A percentile compares a stretch with the other conserved stretches of the same genome.
Conservation (phyloP, 2,888 invertebrate species). For the Xanthorhoe spadicearia region DNA sequence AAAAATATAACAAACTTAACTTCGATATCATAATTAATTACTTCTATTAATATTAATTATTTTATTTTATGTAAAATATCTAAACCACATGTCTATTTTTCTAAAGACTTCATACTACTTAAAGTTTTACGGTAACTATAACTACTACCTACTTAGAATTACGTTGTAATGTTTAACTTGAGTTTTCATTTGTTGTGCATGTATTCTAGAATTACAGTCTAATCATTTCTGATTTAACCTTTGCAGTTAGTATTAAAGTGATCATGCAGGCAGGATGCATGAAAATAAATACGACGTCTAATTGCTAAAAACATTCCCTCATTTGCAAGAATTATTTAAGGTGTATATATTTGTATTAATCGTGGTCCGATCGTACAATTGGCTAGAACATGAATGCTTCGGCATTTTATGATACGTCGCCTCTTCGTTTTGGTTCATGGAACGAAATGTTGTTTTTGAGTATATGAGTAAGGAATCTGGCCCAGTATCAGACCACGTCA, state of each 20-base stretch:
- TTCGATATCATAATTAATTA: slow-evolving; percentile 43
- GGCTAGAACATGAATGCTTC: too few relatives aligned
- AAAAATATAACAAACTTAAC: slow-evolving; percentile 62
- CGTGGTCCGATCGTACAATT: too few relatives aligned
- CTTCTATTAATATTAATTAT: slow-evolving; percentile 60
- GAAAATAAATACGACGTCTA: slow-evolving; percentile 9
- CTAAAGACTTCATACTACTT: slow-evolving; percentile 55
- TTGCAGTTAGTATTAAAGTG: not conserved
- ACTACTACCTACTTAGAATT: slow-evolving; percentile 29
- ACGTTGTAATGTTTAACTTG: slow-evolving; percentile 29
- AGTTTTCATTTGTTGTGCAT: slow-evolving; percentile 1
- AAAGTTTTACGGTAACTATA: slow-evolving; percentile 45
- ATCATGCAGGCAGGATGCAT: slow-evolving; percentile 8
- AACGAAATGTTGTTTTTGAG: too few relatives aligned
- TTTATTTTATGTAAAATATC: slow-evolving; percentile 65
- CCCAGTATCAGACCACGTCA: too few relatives aligned
- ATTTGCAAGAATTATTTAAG: slow-evolving; percentile 37
- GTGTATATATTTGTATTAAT: too few relatives aligned
- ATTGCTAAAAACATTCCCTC: slow-evolving; percentile 28
- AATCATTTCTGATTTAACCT: not conserved
- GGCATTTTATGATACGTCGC: too few relatives aligned
- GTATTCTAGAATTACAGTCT: not conserved
- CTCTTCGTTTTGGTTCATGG: too few relatives aligned
- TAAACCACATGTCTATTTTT: slow-evolving; percentile 72
- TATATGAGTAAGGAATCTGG: too few relatives aligned